Conservation (phyloP, 1,140 invertebrate species). For the Brachionus paranguensis region DNA sequence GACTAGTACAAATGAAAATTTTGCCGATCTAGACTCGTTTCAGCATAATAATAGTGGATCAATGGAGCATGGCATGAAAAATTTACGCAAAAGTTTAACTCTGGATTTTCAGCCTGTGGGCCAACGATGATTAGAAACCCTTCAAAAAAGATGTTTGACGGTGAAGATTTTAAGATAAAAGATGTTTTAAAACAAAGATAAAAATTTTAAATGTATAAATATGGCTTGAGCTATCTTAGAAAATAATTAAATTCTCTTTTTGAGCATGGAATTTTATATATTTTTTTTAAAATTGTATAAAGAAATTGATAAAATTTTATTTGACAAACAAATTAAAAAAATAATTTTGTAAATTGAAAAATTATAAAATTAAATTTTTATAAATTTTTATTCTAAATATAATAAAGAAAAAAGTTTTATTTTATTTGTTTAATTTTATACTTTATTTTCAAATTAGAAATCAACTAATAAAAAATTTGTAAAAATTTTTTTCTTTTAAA, state of each 20-base stretch:
- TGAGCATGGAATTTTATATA: not conserved
- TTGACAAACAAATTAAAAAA: not conserved
- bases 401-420: not conserved
- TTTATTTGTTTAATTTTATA: not conserved
- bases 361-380: not conserved
- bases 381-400: not conserved
- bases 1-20: not conserved
- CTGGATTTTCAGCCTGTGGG: slow-evolving; percentile 9
- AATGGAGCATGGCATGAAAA: not conserved
- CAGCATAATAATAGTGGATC: not conserved
- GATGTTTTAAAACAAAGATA: not conserved
- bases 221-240: not conserved
- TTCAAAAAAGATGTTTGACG: not conserved
- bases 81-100: slow-evolving; percentile 2
- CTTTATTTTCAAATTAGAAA: not conserved
- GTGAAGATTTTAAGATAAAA: not conserved
- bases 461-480: not conserved
- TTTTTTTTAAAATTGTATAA: not conserved
- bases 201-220: not conserved
- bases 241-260: not conserved
- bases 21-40: slow-evolving; percentile 8
- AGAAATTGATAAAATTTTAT: not conserved
- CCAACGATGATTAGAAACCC: not conserved
- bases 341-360: not conserved
- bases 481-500: not conserved